phyloP scores from a whole-genome alignment of 2,888 invertebrate genomes.

The Volucella inanis region DNA sequence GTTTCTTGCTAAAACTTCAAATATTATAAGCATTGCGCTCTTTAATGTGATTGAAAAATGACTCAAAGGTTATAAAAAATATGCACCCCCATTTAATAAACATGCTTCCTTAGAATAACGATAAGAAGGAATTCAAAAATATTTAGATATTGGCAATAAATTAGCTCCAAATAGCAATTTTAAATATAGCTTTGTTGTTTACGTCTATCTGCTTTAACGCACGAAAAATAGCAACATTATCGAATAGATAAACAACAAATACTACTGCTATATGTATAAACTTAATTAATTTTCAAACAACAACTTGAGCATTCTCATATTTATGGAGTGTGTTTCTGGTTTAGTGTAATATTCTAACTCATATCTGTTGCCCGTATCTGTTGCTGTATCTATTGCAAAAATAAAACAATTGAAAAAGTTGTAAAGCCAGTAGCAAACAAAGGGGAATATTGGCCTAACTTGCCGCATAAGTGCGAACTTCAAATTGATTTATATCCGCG shows the following conservation, averaged over 20 bases:
- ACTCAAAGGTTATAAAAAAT: too few species aligned
- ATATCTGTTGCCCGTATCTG: too few species aligned
- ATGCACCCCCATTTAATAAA: too few species aligned
- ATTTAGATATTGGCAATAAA: too few species aligned
- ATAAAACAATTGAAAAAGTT: background rate
- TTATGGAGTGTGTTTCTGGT: background rate
- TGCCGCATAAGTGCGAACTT: background rate
- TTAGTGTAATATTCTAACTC: background rate
- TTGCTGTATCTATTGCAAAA: background rate
- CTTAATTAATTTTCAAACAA: background rate
- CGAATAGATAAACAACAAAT: background rate
- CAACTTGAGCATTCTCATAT: background rate
- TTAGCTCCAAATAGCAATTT: background rate
- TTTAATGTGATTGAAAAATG: too few species aligned
- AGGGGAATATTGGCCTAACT: background rate
- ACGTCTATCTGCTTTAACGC: background rate
- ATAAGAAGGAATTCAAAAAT: too few species aligned
- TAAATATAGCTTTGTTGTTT: background rate
- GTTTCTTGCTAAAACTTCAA: too few species aligned
- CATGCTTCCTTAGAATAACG: too few species aligned
- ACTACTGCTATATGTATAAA: background rate
- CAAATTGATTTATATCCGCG: slow-evolving; percentile 9
- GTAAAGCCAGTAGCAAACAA: slow-evolving; percentile 10
- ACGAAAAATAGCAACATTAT: slow-evolving; percentile 2
- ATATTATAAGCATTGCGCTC: too few species aligned